phyloP scores from a whole-genome alignment of 2,113 vertebrate genomes.

The Macrotus californicus region DNA sequence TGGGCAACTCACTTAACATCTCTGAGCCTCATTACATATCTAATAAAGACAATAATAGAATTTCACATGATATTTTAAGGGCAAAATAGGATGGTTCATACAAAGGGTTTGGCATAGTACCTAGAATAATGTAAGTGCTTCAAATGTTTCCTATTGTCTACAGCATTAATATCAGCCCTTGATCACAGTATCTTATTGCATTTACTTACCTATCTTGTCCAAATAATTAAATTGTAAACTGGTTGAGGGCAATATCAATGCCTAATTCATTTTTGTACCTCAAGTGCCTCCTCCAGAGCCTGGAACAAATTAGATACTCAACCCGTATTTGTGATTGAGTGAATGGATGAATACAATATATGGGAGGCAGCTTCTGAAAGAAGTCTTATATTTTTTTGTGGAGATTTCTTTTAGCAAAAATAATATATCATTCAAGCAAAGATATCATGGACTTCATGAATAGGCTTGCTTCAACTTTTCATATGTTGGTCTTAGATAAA shows the following conservation, averaged over 20 bases:
- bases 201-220: background rate
- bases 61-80: background rate
- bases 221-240: background rate
- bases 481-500: background rate
- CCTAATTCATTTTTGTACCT: background rate
- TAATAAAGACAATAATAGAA: background rate
- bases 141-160: background rate
- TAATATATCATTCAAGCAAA: background rate
- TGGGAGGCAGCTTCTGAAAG: background rate
- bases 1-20: background rate
- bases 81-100: background rate
- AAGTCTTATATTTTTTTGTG: background rate
- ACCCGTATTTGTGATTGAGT: background rate
- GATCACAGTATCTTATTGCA: background rate
- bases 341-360: background rate
- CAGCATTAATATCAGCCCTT: background rate
- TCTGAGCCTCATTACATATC: background rate
- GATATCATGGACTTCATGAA: background rate
- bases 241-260: background rate
- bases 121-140: background rate
- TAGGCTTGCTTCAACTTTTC: background rate
- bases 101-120: background rate
- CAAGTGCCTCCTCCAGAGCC: background rate
- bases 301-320: background rate
- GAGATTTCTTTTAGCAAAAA: background rate